phyloP scores from a whole-genome alignment of 35 echinoderm and acorn worm species.

The Ophiothrix spiculata region DNA sequence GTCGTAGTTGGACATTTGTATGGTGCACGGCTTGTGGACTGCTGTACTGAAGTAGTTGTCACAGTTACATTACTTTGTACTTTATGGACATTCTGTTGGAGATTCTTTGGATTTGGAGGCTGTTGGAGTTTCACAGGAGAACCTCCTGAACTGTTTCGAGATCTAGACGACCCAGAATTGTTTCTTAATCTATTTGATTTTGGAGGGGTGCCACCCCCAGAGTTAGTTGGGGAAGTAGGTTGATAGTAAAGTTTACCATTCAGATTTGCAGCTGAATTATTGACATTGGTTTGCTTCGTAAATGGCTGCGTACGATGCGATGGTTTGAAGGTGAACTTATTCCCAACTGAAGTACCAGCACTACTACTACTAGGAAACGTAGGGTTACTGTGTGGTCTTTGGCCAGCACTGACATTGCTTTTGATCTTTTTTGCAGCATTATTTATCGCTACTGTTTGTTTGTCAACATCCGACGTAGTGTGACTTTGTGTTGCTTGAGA shows the following conservation, averaged over 20 bases:
- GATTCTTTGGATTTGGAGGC: not conserved
- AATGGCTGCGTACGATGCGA: not conserved
- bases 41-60: not conserved
- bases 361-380: not conserved
- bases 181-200: not conserved
- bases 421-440: not conserved
- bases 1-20: not conserved
- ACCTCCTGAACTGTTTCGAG: not conserved
- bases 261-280: not conserved
- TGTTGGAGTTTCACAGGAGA: not conserved
- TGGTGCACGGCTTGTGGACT: not conserved
- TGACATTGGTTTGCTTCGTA: not conserved
- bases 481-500: constrained; percentile 49
- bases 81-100: not conserved
- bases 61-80: not conserved
- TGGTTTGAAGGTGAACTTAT: not conserved
- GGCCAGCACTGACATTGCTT: not conserved
- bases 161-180: too few relatives aligned
- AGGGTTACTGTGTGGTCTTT: not conserved
- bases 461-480: constrained; percentile 19
- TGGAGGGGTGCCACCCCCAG: not conserved
- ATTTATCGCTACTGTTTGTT: not conserved
- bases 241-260: not conserved
- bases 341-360: not conserved
- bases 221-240: not conserved